Evolutionary conservation across 1,140 invertebrate species (phyloP), one percentile per base, ranked within the genome.

Genomic region (Bursaphelenchus mucronatus): DNA sequence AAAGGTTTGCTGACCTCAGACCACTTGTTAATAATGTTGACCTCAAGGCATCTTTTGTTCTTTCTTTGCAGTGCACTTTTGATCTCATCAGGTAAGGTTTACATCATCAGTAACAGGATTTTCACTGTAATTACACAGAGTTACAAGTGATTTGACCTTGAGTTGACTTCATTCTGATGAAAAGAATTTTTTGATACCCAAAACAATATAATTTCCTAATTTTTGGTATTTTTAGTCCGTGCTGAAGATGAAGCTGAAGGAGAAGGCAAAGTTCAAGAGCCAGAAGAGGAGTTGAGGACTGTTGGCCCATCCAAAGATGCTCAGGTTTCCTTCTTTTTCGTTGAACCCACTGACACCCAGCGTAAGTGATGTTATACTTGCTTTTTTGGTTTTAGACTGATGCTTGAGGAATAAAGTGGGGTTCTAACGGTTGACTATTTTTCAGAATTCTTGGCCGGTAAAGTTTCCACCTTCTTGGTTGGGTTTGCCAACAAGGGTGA

Each of bases 401-500:
- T 68, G 13, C 15, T 21, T 56, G 19, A 10, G 40, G 13, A 54
- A 65, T 30, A 21, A 17, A 21, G 6, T 39, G 13, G 3, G 15
- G 19, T 69, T 15, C n/a, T 41, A 68, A 19, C n/a, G n/a, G 19
- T 53, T 64, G 69, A 8, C n/a, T 39, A 13, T 0, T 63, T 85
- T 85, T 52, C 82, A 93, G 92, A 95, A 82, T 83, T 97, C 19
- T 90, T 91, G 81, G 93, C 90, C 82, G 94, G 94, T 55, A 87
- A 88, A 75, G 86, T 92, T 53, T 91, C 95, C 1, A 91, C 96
- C 82, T 92, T 97, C 79, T 85, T 99, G 2, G 90, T 98, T 72
- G 94, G 94, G 46, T 96, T 98, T 82, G 88, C 87, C 13, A 98
- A 99, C 83, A 93, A 91, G 81, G 95, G 94, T 45, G 86, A 88